These are phyloP conservation scores for Pseudoatta argentina DNA, from an alignment of 1,140 invertebrate genomes.

Conservation along the genomic window DNA sequence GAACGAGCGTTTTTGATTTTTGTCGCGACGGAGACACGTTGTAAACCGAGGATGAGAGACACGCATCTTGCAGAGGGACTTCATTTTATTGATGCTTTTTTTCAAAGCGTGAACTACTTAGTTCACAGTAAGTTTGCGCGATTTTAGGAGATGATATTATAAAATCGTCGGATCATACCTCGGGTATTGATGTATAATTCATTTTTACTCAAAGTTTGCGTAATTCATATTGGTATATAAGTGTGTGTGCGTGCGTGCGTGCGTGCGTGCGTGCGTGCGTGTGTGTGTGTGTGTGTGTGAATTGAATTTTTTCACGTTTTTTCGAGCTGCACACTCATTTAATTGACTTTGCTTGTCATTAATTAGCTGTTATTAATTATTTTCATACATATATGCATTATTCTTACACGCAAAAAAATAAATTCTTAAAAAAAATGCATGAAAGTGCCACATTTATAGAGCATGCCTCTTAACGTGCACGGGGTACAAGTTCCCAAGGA, in stretches of 20 bases:
- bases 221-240: constrained; percentile 10
- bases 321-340: not conserved
- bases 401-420: not conserved
- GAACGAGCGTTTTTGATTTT: constrained; percentile 47
- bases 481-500: too few relatives aligned
- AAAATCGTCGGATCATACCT: constrained; percentile 36
- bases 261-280: too few relatives aligned
- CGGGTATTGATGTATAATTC: constrained; percentile 52
- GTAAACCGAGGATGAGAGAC: constrained; percentile 20
- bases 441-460: too few relatives aligned
- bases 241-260: too few relatives aligned
- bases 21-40: constrained; percentile 30
- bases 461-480: too few relatives aligned
- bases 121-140: constrained; percentile 30
- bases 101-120: constrained; percentile 3
- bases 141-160: constrained; percentile 21
- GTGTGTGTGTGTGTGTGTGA: too few relatives aligned
- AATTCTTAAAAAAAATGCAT: too few relatives aligned
- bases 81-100: constrained; percentile 46
- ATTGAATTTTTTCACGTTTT: not conserved
- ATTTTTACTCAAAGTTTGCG: constrained; percentile 31
- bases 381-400: too few relatives aligned
- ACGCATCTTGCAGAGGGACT: constrained; percentile 5
- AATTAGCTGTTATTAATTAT: not conserved
- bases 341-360: not conserved